A percentile compares a stretch with the other conserved stretches of the same genome.
phyloP scores from a whole-genome alignment of 2,797 vertebrate genomes.

The Bovichtus variegatus region DNA sequence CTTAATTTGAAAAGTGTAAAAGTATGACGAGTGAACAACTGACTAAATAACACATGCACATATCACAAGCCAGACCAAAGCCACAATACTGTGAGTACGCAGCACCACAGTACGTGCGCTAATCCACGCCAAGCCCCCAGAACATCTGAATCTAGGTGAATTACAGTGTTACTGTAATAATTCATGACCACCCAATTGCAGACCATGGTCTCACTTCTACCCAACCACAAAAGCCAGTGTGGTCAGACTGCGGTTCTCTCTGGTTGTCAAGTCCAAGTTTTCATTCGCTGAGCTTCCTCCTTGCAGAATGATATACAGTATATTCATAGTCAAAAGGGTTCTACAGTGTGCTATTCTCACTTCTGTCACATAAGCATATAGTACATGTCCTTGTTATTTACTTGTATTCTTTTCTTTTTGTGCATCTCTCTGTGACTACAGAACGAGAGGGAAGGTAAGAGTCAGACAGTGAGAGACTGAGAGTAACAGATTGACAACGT shows the following conservation, averaged over 20 bases:
- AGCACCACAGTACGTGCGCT: constrained; percentile 2
- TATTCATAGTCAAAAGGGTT: not conserved
- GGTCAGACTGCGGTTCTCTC: constrained; percentile 43
- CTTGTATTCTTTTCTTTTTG: not conserved
- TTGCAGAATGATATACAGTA: not conserved
- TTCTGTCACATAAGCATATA: not conserved
- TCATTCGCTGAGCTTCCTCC: not conserved
- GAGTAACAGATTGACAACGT: not conserved
- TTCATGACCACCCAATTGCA: constrained; percentile 10
- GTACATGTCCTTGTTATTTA: not conserved
- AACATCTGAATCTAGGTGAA: constrained; percentile 17
- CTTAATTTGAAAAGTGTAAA: no score
- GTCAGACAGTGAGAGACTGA: not conserved
- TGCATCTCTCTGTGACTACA: not conserved
- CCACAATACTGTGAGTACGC: not conserved
- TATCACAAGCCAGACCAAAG: not conserved
- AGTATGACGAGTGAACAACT: not conserved
- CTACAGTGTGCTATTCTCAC: constrained; percentile 5
- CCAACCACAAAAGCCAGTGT: constrained; percentile 37
- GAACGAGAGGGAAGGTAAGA: not conserved
- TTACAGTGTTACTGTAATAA: constrained; percentile 29
- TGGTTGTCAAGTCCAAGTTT: not conserved
- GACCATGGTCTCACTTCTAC: constrained; percentile 10
- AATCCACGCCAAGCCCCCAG: not conserved
- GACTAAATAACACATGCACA: not conserved